Conservation (phyloP, 2,888 invertebrate species). For the Eristalis pertinax region DNA sequence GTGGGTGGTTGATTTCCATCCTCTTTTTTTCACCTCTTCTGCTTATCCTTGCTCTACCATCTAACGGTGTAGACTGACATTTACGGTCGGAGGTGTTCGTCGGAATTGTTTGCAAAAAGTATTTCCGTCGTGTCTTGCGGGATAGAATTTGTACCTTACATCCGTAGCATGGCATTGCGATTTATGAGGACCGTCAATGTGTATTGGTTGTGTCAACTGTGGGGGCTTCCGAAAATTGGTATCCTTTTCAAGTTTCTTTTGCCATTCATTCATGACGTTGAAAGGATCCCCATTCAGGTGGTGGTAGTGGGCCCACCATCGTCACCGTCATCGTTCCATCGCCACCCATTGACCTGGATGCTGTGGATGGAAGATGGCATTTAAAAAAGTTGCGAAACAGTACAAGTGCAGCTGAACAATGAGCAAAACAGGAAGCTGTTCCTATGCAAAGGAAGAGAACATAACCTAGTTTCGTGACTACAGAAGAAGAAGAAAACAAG, state of each 20-base stretch:
- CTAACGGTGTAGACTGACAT: conserved; percentile 8
- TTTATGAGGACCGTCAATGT: conserved; percentile 52
- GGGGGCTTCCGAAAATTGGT: conserved; percentile 22
- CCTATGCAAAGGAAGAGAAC: conserved; percentile 6
- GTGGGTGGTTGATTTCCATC: not conserved
- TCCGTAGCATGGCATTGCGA: conserved; percentile 50
- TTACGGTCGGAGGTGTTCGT: conserved; percentile 34
- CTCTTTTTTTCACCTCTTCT: not conserved
- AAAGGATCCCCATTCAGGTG: conserved; percentile 15
- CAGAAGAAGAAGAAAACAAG: not conserved
- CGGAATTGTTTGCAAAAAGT: conserved; percentile 46
- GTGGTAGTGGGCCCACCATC: not conserved
- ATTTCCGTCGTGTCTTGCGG: conserved; percentile 49
- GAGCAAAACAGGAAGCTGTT: conserved; percentile 16
- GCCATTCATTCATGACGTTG: not conserved
- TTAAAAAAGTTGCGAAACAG: conserved; percentile 21
- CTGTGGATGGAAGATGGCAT: conserved; percentile 5
- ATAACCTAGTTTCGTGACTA: conserved; percentile 37
- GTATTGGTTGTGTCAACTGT: conserved; percentile 36
- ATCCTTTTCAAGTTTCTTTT: conserved; percentile 9
- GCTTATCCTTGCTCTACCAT: conserved; percentile 1
- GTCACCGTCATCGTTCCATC: too few relatives aligned
- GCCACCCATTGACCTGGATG: not conserved
- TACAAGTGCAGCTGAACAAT: conserved; percentile 40
- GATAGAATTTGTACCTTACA: conserved; percentile 38